These are phyloP conservation scores for Dynastes grantii DNA, from an alignment of 2,888 invertebrate species.

Conservation along the genomic window DNA sequence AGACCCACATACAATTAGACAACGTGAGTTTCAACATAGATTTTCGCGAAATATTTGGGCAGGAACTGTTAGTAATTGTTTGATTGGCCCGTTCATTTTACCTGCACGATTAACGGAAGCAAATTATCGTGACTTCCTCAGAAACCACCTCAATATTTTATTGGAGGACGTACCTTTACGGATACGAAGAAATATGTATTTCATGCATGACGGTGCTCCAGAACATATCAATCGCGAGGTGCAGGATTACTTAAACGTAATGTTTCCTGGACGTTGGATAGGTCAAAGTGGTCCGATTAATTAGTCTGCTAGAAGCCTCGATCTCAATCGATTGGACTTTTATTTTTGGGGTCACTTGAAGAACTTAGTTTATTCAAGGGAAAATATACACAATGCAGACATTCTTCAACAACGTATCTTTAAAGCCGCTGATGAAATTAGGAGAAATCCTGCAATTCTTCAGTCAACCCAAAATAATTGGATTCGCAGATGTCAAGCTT, in stretches of 20 bases:
- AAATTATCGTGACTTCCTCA: not conserved
- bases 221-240: not conserved
- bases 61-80: constrained; percentile 1
- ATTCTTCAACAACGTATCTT: not conserved
- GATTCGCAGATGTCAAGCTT: not conserved
- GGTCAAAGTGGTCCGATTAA: not conserved
- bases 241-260: too few relatives aligned
- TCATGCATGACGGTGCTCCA: not conserved
- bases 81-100: not conserved
- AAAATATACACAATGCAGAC: not conserved
- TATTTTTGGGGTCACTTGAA: not conserved
- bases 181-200: not conserved
- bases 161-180: constrained; percentile 22
- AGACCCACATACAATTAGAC: constrained; percentile 17
- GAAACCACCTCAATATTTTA: not conserved
- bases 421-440: not conserved
- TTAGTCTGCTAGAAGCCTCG: not conserved
- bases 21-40: constrained; percentile 5
- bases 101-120: not conserved
- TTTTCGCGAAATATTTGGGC: constrained; percentile 10
- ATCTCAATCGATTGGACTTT: not conserved
- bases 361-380: not conserved
- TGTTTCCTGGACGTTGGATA: not conserved
- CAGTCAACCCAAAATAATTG: not conserved
- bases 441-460: not conserved